phyloP scores from a whole-genome alignment of 2,113 vertebrate genomes.

The Cyphomyrus plagiostoma region DNA sequence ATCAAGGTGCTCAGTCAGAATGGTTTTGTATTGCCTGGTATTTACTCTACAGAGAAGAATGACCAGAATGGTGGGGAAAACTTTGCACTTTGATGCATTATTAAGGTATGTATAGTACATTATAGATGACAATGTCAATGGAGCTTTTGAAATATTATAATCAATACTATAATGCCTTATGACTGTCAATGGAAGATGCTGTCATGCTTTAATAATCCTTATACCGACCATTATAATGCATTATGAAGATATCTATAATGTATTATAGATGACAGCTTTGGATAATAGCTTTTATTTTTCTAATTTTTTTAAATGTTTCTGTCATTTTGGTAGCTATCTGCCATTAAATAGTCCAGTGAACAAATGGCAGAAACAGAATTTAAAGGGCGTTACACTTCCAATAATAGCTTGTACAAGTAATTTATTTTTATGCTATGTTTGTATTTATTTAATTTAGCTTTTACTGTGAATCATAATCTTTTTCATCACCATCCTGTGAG shows the following conservation, averaged over 20 bases:
- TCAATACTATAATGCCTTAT: neutral
- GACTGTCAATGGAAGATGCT: neutral
- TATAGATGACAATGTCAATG: neutral
- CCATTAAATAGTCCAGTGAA: neutral
- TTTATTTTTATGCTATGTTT: neutral
- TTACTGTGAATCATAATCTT: slow-evolving; percentile 36
- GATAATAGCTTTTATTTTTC: neutral
- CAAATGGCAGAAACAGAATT: neutral
- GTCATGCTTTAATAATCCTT: neutral
- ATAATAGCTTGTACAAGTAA: neutral
- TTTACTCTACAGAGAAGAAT: neutral
- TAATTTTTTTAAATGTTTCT: neutral
- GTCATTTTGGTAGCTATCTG: neutral
- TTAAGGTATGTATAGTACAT: neutral
- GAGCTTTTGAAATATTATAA: neutral
- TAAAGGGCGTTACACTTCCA: neutral
- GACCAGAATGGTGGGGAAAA: neutral
- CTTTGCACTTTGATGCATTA: neutral
- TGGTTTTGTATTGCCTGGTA: neutral
- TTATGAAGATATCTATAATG: neutral
- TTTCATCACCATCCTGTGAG: slow-evolving; percentile 52
- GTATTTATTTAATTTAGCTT: neutral
- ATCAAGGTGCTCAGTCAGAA: neutral
- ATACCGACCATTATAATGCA: neutral
- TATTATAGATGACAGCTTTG: neutral